Percentiles rank a stretch among this genome's conserved stretches.
Conservation (phyloP, 2,797 vertebrate genomes). For the Zenarchopterus dispar region DNA sequence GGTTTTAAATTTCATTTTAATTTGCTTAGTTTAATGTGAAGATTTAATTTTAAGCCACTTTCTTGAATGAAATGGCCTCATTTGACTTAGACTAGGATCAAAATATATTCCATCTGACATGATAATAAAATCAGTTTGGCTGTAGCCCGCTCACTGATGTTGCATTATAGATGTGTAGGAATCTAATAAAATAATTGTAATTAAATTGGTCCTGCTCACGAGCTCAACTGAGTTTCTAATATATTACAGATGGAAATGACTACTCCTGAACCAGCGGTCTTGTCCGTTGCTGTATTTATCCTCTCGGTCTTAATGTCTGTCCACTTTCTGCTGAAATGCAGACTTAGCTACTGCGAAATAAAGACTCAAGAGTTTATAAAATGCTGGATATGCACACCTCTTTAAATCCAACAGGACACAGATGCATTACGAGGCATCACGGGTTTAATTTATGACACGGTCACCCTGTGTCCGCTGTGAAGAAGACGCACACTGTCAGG, state of each 20-base stretch:
- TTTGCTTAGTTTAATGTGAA: no score
- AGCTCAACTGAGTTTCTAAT: conserved; percentile 26
- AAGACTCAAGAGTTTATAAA: conserved; percentile 28
- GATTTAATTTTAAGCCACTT: no score
- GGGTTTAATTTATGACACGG: conserved; percentile 17
- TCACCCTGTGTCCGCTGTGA: conserved; percentile 19
- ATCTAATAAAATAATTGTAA: conserved; percentile 28
- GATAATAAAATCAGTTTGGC: conserved; percentile 25
- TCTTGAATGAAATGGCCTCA: conserved; percentile 15
- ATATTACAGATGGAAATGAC: conserved; percentile 36
- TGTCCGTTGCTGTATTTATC: conserved; percentile 2
- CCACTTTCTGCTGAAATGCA: conserved; percentile 6
- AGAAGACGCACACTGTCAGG: conserved; percentile 14
- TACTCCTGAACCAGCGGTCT: conserved; percentile 7
- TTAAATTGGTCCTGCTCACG: conserved; percentile 34
- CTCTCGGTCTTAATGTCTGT: conserved; percentile 7
- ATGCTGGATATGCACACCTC: conserved; percentile 12
- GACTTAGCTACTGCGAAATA: conserved; percentile 11
- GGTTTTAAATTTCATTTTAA: conserved; percentile 1
- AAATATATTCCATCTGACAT: conserved; percentile 26
- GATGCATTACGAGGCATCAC: conserved; percentile 13
- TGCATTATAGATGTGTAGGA: conserved; percentile 24
- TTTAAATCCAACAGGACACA: conserved; percentile 20
- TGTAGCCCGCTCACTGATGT: conserved; percentile 13
- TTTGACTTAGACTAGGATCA: conserved; percentile 14